Evolutionary conservation across 2,113 vertebrate species (phyloP), one percentile per base, ranked within the genome.

Genomic region (Bubo scandiacus): DNA sequence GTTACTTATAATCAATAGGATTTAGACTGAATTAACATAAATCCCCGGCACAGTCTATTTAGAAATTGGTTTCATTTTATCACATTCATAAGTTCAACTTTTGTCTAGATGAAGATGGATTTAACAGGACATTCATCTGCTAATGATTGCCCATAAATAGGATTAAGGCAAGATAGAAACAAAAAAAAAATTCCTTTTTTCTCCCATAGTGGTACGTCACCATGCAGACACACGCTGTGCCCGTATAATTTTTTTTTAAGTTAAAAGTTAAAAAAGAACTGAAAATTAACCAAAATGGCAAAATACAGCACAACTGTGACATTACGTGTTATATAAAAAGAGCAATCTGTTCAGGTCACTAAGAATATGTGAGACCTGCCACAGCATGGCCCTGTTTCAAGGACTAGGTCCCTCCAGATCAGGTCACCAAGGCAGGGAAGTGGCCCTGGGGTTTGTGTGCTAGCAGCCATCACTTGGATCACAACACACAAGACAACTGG

Each of bases 21-120:
- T 70, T 90, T 70, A 74, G 57, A 38, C 51, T 62, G 51, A 71
- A 74, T 86, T 71, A 82, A 70, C 54, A 10, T 77, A 81, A 88
- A 77, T 66, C 47, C 14, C 20, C 45, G 38, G 36, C 29, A 54
- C 5, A 43, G 38, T 36, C 15, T 70, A 65, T 83, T 86, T 81
- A 83, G 71, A 88, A 88, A 75, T 75, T 75, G 45, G 25, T 92
- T 91, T 94, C 36, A 59, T 91, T 90, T 87, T 83, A 42, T 51
- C 54, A 10, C 45, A 71, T 94, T 43, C 26, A 0, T 38, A 86
- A 83, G 27, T 67, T 78, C 47, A 85, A 34, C 2, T 2, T 79
- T 62, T 83, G 66, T 51, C 42, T 34, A 80, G 63, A 63, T 85
- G 45, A 92, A 58, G 68, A 43, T 71, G 22, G 32, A 61, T 90